Evolutionary conservation across 2,113 vertebrate species (phyloP), one percentile per base, ranked within the genome.

Genomic region (Scortum barcoo): DNA sequence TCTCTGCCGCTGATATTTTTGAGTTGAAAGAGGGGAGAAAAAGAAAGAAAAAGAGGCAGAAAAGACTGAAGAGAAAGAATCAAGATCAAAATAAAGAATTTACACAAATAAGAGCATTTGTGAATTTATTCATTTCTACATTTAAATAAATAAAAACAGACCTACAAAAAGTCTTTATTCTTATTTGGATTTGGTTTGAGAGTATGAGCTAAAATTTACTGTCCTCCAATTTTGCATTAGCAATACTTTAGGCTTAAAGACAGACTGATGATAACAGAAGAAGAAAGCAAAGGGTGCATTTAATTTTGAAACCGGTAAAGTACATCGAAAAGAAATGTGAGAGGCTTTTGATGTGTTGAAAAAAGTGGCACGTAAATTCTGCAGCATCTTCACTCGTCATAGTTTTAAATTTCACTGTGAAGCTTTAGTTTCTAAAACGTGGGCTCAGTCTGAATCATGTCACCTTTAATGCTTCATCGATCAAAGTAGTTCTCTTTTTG

Each of bases 401-500:
- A 75, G 71, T 77, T 80, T 80, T 51, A 66, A 20, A 76, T 81
- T 80, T 80, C 72, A 83, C 36, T 28, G 26, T 77, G 58, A 87
- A 66, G 38, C 26, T n/a, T 61, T 40, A 50, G 69, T 80, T 88
- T 88, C 75, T 73, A 48, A 80, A 82, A 51, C 60, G 60, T 69
- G 60, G 80, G 72, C 38, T 88, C 26, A 68, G 50, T 79, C 66
- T 90, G 85, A 86, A 65, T 78, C 79, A 78, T 83, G 76, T 88
- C 80, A 86, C 80, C 85, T 86, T 80, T 76, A 85, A 86, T 71
- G 90, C 82, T 44, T 80, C 77, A 50, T 38, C 50, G 85, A 89
- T 90, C 91, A 92, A 90, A 92, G 85, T 17, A 77, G 51, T 82
- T 87, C 87, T 89, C 76, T 63, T 88, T 90, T 81, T 77, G 62